A percentile compares a stretch with the other conserved stretches of the same genome.
Evolutionary conservation across 2,797 vertebrate species (phyloP).

Genomic region (Gambusia yucatana): DNA sequence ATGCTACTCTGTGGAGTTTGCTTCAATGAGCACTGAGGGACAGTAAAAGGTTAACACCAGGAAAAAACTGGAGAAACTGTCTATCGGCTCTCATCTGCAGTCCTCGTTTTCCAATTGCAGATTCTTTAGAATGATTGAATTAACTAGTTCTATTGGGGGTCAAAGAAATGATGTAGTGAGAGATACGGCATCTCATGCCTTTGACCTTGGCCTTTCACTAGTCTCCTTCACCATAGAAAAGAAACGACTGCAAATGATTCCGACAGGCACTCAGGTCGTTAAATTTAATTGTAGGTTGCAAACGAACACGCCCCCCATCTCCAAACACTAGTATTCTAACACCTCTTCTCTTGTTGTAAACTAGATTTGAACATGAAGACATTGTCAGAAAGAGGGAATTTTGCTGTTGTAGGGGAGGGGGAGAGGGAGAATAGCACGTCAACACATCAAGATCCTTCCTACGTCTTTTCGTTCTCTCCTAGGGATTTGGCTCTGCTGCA

Average conservation of each 20-base stretch:
- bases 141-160: slow-evolving; percentile 16
- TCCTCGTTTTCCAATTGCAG: slow-evolving; percentile 12
- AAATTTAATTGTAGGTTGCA: slow-evolving; percentile 57
- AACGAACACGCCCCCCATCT: background rate
- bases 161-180: slow-evolving; percentile 64
- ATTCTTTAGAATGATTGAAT: slow-evolving; percentile 30
- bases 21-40: background rate
- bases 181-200: slow-evolving; percentile 54
- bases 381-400: background rate
- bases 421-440: slow-evolving; percentile 13
- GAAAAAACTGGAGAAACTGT: slow-evolving; percentile 3
- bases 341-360: slow-evolving; percentile 26
- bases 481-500: slow-evolving; percentile 35
- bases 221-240: slow-evolving; percentile 49
- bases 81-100: background rate
- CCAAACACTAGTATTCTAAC: slow-evolving; percentile 20
- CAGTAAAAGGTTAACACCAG: background rate
- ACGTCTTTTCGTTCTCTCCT: slow-evolving; percentile 13
- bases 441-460: slow-evolving; percentile 21
- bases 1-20: background rate
- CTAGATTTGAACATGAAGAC: slow-evolving; percentile 19
- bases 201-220: slow-evolving; percentile 62
- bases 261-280: slow-evolving; percentile 57
- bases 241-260: slow-evolving; percentile 51
- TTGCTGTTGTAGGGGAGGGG: background rate